Percentiles rank a stretch among this genome's conserved stretches.
phyloP scores from a whole-genome alignment of 2,797 vertebrate species.

The Tympanoctomys barrerae region DNA sequence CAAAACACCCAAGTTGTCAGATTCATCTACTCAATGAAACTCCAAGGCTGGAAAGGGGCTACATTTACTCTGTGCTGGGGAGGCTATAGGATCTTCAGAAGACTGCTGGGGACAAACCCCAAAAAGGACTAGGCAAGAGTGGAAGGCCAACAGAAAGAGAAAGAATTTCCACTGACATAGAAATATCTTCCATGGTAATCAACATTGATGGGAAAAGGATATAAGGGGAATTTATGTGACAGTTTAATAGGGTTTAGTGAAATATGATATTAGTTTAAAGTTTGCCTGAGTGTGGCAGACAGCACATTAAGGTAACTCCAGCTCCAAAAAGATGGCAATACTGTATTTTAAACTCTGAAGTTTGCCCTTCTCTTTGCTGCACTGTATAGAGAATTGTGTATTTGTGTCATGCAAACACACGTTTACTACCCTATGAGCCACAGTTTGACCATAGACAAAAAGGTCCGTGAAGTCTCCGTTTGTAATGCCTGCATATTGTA shows the following conservation, averaged over 20 bases:
- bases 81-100: slow-evolving; percentile 12
- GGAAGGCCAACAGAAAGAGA: slow-evolving; percentile 77
- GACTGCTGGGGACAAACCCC: slow-evolving; percentile 61
- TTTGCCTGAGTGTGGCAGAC: slow-evolving; percentile 84
- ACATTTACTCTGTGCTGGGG: slow-evolving; percentile 7
- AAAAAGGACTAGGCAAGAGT: slow-evolving; percentile 78
- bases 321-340: slow-evolving; percentile 73
- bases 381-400: background rate
- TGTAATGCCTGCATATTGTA: background rate
- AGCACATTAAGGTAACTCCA: slow-evolving; percentile 83
- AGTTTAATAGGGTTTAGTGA: slow-evolving; percentile 88
- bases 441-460: background rate
- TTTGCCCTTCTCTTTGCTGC: slow-evolving; percentile 42
- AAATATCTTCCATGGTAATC: slow-evolving; percentile 85
- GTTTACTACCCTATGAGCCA: background rate
- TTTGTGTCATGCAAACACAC: slow-evolving; percentile 14
- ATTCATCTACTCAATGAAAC: background rate
- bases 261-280: slow-evolving; percentile 86
- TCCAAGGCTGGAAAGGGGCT: background rate
- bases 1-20: background rate
- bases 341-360: slow-evolving; percentile 77
- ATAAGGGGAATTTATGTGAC: slow-evolving; percentile 88
- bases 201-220: slow-evolving; percentile 86
- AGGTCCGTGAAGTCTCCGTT: background rate
- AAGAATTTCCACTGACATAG: slow-evolving; percentile 84